These are phyloP conservation scores for Strigamia transsilvanica DNA, from an alignment of 2,888 invertebrate species.

Conservation along the genomic window DNA sequence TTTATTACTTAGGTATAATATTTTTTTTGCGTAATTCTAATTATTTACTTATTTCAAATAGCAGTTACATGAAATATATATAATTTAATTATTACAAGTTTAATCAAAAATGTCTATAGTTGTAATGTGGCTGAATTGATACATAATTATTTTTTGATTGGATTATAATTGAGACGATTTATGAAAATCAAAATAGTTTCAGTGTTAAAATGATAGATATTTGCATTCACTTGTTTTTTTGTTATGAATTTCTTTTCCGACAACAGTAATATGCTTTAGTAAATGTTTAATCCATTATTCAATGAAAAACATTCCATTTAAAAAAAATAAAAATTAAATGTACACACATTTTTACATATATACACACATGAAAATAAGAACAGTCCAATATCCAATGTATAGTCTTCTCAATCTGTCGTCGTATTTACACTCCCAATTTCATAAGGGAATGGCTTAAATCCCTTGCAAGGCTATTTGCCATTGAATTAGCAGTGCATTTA, in stretches of 20 bases:
- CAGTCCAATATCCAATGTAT: no score
- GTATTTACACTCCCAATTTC: no score
- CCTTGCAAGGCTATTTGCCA: not conserved
- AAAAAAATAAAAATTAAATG: not conserved
- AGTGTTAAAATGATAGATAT: not conserved
- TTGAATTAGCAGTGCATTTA: not conserved
- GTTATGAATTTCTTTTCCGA: not conserved
- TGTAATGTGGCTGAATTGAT: not conserved
- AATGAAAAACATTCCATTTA: not conserved
- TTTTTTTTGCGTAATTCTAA: not conserved
- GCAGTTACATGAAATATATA: not conserved
- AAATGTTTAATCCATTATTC: not conserved
- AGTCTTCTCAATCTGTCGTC: no score
- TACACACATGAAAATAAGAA: no score
- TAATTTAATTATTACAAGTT: not conserved
- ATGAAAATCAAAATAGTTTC: not conserved
- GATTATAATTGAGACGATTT: not conserved
- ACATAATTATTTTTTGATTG: not conserved
- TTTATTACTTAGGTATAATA: slow-evolving; percentile 1
- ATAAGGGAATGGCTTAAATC: not conserved
- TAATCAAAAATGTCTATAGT: not conserved
- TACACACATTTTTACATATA: no score
- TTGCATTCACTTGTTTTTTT: not conserved
- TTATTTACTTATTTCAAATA: not conserved
- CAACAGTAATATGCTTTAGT: not conserved